Evolutionary conservation across 2,797 vertebrate species (phyloP).

Genomic region (Molossus molossus): DNA sequence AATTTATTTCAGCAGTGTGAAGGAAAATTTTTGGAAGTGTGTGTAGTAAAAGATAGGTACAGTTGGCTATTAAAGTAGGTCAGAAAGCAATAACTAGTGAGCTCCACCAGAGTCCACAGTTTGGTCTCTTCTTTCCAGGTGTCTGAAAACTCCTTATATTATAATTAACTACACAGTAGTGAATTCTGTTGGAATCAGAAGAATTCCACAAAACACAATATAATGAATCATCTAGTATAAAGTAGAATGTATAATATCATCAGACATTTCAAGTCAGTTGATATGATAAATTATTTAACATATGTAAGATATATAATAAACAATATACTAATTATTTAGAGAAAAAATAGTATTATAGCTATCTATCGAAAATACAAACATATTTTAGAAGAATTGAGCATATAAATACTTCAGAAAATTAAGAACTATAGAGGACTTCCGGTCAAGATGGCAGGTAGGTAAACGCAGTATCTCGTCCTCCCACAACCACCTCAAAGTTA

Average conservation of each 20-base stretch:
- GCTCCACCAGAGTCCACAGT: not conserved
- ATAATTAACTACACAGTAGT: not conserved
- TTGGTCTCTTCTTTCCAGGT: not conserved
- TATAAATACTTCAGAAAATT: conserved; percentile 5
- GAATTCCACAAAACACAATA: not conserved
- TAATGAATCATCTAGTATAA: not conserved
- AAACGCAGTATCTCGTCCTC: too few species aligned
- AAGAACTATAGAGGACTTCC: not conserved
- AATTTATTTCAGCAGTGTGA: not conserved
- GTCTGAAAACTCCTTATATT: not conserved
- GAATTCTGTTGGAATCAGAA: not conserved
- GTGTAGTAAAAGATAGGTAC: not conserved
- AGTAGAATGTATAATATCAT: not conserved
- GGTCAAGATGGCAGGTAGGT: too few species aligned
- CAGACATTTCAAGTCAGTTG: not conserved
- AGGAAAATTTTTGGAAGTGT: not conserved
- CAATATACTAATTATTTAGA: not conserved
- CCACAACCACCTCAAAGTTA: too few species aligned
- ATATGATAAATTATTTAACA: not conserved
- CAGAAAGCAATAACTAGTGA: not conserved
- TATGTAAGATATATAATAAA: not conserved
- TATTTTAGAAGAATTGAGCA: conserved; percentile 17
- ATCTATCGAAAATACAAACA: conserved; percentile 8
- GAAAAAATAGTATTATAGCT: not conserved
- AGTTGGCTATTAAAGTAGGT: not conserved